phyloP scores from a whole-genome alignment of 2,113 vertebrate genomes.

The Pedionomus torquatus region DNA sequence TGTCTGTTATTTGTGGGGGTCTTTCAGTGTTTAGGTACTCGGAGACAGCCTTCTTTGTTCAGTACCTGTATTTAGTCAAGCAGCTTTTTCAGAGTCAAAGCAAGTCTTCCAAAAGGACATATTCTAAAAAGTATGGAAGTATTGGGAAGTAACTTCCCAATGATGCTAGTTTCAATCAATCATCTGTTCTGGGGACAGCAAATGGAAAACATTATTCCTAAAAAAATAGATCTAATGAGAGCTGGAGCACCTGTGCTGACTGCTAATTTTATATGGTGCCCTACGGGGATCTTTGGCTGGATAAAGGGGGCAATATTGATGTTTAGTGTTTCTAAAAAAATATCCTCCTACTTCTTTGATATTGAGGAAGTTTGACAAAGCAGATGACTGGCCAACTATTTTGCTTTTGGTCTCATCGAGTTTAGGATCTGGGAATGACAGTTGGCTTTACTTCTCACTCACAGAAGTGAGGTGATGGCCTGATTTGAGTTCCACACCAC shows the following conservation, averaged over 20 bases:
- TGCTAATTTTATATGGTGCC: neutral
- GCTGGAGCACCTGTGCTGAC: neutral
- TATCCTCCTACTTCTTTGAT: neutral
- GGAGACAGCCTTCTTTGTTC: neutral
- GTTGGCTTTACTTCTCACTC: neutral
- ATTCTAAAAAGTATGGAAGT: neutral
- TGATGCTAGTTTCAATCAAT: slow-evolving; percentile 26
- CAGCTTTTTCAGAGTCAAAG: neutral
- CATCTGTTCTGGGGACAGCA: slow-evolving; percentile 20
- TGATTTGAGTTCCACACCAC: neutral
- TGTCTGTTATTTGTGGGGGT: neutral
- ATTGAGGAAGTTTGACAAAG: neutral
- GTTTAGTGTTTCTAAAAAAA: neutral
- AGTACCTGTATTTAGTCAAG: neutral
- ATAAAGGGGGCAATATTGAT: neutral
- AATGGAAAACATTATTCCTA: slow-evolving; percentile 25
- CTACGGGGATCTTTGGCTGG: neutral
- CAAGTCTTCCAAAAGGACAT: neutral
- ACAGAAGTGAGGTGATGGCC: neutral
- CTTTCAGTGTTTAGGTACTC: neutral
- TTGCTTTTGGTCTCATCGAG: neutral
- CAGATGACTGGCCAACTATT: neutral
- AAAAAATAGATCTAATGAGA: slow-evolving; percentile 22
- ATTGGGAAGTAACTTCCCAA: neutral
- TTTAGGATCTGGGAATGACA: neutral